A percentile compares a stretch with the other conserved stretches of the same genome.
These are phyloP conservation scores for Parasteatoda lunata DNA, from an alignment of 2,888 invertebrate species.

Conservation along the genomic window DNA sequence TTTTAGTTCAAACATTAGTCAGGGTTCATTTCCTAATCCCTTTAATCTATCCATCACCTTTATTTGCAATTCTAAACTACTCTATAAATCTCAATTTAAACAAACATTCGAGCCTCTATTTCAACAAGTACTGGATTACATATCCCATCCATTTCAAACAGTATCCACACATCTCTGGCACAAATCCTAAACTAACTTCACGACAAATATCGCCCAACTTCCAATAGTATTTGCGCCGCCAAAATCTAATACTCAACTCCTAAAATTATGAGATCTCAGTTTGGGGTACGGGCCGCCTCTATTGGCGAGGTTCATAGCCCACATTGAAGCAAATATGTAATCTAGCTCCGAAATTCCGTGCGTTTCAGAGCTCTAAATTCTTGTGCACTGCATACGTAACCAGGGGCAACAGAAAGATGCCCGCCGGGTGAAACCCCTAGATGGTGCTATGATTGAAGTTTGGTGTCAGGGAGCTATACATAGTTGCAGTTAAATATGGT, in stretches of 20 bases:
- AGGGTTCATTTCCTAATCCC: too few relatives aligned
- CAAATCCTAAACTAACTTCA: neutral
- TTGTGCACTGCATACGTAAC: slow-evolving; percentile 11
- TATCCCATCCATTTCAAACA: too few relatives aligned
- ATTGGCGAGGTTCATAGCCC: neutral
- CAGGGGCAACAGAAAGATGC: slow-evolving; percentile 16
- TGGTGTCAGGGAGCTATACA: slow-evolving; percentile 3
- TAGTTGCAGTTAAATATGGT: slow-evolving; percentile 10
- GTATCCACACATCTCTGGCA: too few relatives aligned
- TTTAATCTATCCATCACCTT: neutral
- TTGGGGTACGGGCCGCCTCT: neutral
- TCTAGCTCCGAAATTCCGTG: slow-evolving; percentile 1
- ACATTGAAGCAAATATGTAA: slow-evolving; percentile 31
- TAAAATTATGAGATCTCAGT: neutral
- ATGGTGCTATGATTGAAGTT: slow-evolving; percentile 22
- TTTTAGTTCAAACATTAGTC: too few relatives aligned
- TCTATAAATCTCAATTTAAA: too few relatives aligned
- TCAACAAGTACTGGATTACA: too few relatives aligned
- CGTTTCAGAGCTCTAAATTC: slow-evolving; percentile 12
- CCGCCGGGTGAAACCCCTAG: neutral
- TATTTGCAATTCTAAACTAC: too few relatives aligned
- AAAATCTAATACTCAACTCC: neutral
- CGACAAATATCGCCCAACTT: neutral
- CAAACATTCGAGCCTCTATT: too few relatives aligned
- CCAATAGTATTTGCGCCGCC: neutral